Base-by-base conservation (phyloP, 2,797 vertebrate species). In the Myiotriccus ornatus region DNA sequence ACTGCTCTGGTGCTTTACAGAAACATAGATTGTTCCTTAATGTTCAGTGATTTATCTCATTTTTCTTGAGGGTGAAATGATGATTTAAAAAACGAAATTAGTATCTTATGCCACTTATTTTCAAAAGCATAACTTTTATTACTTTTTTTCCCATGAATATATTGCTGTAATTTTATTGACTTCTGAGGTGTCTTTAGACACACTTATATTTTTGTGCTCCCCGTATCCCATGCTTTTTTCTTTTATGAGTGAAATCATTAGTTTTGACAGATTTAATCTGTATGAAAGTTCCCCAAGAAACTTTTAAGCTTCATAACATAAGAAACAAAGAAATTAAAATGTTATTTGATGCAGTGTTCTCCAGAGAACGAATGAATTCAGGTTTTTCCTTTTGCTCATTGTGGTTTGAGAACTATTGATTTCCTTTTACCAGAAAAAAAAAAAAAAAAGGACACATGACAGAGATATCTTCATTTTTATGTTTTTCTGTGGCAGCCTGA, bases 401-500 rank as follows among this genome's bases (percentile, higher is more conserved):
- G 97, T 98, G 97, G 97, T 98, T 98, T 97, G 97, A 98, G 97
- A 98, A 97, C 96, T 76, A 78, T 88, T 88, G 69, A 71, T 77
- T 96, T 87, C 81, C 92, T 56, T 90, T 50, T 90, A 94, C 59
- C 23, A 23, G 23, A 46, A 46, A 23, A 46, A 46, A 23, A 59
- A 23, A 60, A 37, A 7, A 15, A 37, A 16, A 2, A 1, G 53
- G 9, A 64, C 2, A 69, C 47, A 23, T 11, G 70, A 97, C 14
- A 97, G 30, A 70, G 28, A 65, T 43, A 78, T 56, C 84, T 89
- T 92, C 76, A 89, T 84, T 96, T 94, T 97, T 84, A 55, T 94
- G 79, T 92, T 91, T 92, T 81, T 62, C 47, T 96, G 69, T 97
- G 91, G 85, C 10, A 96, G 59, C 74, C 52, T 85, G 27, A 95